These are phyloP conservation scores for Nerophis ophidion DNA, from an alignment of 2,113 vertebrate genomes.

Conservation along the genomic window DNA sequence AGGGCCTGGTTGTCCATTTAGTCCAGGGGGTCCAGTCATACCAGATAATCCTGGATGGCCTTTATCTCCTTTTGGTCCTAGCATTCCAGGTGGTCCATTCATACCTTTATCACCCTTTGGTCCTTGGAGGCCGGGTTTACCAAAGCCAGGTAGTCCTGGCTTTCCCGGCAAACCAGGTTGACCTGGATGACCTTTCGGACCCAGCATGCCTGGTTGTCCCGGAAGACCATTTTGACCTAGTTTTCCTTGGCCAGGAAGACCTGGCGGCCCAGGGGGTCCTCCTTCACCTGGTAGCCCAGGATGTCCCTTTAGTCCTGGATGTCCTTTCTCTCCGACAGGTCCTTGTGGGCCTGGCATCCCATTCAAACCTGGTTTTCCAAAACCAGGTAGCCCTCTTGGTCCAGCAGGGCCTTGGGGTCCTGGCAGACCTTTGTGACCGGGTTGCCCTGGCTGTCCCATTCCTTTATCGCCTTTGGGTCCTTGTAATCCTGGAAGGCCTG, in stretches of 20 bases:
- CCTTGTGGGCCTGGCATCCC: slow-evolving; percentile 87
- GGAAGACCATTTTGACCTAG: slow-evolving; percentile 84
- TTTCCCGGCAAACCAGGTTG: slow-evolving; percentile 85
- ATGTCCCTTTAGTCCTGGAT: slow-evolving; percentile 79
- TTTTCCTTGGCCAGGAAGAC: slow-evolving; percentile 84
- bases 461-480: slow-evolving; percentile 94
- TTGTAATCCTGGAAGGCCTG: slow-evolving; percentile 83
- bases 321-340: slow-evolving; percentile 80
- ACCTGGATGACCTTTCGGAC: slow-evolving; percentile 88
- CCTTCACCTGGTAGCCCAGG: slow-evolving; percentile 76
- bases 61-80: slow-evolving; percentile 87
- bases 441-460: slow-evolving; percentile 81
- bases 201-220: slow-evolving; percentile 85
- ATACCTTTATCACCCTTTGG: slow-evolving; percentile 87
- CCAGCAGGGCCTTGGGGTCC: slow-evolving; percentile 83
- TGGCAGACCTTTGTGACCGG: slow-evolving; percentile 84
- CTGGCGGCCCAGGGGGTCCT: slow-evolving; percentile 83
- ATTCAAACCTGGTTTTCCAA: slow-evolving; percentile 85
- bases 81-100: slow-evolving; percentile 75
- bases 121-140: slow-evolving; percentile 87
- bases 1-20: slow-evolving; percentile 77
- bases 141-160: slow-evolving; percentile 84
- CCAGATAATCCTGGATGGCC: slow-evolving; percentile 82
- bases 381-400: slow-evolving; percentile 82
- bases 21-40: slow-evolving; percentile 79